Evolutionary conservation across 2,888 invertebrate species (phyloP), one percentile per base, ranked within the genome.

Genomic region (Sarcophaga carnaria): DNA sequence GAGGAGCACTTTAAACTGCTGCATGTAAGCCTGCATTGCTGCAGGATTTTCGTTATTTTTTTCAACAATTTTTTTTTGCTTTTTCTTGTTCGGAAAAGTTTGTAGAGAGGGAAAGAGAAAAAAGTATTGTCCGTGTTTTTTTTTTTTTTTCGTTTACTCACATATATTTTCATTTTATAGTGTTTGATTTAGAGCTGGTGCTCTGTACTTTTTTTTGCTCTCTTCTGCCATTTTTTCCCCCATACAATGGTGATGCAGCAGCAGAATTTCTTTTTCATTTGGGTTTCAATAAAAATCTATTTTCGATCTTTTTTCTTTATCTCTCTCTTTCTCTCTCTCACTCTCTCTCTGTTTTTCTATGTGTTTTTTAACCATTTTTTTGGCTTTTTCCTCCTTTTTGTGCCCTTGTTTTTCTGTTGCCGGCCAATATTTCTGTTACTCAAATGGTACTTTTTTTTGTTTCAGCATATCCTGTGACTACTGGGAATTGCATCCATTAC

Each of bases 401-500:
- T 27, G 12, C 37, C 0, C 5, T 17, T 59, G 59, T 59, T 17
- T 59, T 4, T 59, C 14, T 59, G 59, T 59, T 17, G 14, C 17
- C 2, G 10, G 2, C n/a, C 59, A n/a, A 17, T 59, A 59, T 60
- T 72, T 72, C 17, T 72, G 62, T 27, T 69, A 37, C 37, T 37
- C 37, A 37, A 37, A 37, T 49, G 8, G 2, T 20, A 12, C 5
- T 4, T 64, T 54, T 59, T 80, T 81, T 22, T 17, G 49, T 45
- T 63, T 14, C n/a, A 27, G 5, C 37, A 37, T 74, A 8, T 69
- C 12, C 67, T 22, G 27, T 67, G 27, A 22, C 66, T 71, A 17
- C 75, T 67, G 72, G 72, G 83, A 72, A 77, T 80, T 83, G 67
- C 83, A 80, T 83, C 76, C 80, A 86, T 86, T 80, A 86, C 83